Percentiles rank a stretch among this genome's conserved stretches.
Evolutionary conservation across 2,797 vertebrate species (phyloP).

Genomic region (Pseudomugil tenellus): DNA sequence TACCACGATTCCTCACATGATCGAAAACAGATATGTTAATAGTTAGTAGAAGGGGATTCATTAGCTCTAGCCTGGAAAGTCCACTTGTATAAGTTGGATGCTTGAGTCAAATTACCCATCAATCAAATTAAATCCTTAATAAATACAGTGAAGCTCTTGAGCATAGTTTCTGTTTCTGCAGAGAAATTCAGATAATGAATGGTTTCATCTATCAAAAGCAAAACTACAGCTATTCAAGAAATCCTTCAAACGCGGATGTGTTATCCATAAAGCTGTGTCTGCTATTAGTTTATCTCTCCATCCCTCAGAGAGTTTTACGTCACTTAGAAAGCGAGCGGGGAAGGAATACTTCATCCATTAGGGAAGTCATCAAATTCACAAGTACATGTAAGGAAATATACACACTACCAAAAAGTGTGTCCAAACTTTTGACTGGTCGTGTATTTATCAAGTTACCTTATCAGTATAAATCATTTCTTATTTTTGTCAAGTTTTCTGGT

Average conservation of each 20-base stretch:
- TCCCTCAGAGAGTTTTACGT: conserved; percentile 4
- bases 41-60: neutral
- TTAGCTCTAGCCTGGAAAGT: neutral
- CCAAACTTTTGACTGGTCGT: too few relatives aligned
- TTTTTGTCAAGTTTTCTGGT: neutral
- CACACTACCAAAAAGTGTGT: too few relatives aligned
- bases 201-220: neutral
- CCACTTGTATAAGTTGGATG: neutral
- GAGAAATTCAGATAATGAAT: neutral
- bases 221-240: neutral
- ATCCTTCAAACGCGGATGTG: neutral
- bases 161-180: neutral
- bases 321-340: neutral
- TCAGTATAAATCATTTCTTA: too few relatives aligned
- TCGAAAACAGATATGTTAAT: neutral
- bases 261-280: conserved; percentile 1
- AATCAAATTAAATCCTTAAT: neutral
- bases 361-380: neutral
- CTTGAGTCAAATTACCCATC: neutral
- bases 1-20: neutral
- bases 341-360: neutral
- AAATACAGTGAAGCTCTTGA: neutral
- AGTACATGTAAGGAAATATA: neutral
- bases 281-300: conserved; percentile 8
- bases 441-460: neutral